Base-by-base conservation (phyloP, 2,797 vertebrate species). In the Brachymystax lenok region DNA sequence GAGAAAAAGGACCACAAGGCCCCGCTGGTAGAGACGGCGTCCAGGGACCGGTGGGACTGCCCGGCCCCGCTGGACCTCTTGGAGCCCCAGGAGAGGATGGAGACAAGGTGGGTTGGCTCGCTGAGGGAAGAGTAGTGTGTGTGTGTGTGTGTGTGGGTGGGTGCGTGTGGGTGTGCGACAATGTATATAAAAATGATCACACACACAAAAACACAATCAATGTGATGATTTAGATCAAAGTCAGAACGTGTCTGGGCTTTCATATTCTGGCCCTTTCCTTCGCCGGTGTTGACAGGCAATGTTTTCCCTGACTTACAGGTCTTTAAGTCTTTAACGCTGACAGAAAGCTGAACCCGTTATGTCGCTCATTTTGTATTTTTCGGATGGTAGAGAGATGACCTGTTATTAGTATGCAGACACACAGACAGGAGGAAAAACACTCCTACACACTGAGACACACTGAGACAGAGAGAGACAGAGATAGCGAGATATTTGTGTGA, bases 1-100 rank as follows among this genome's bases (percentile, higher is more conserved):
- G 98, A 0, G 98, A 99, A 90, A 99, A 99, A 92, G 98, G 98
- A 82, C 98, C 98, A 27, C 97, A 98, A 89, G 98, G 98, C 21
- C 98, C 98, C 0, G 97, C 98, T 19, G 98, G 98, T 77, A 95
- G 98, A 90, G 98, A 99, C 0, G 98, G 98, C 66, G 96, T 99
- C 88, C 98, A 99, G 84, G 98, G 98, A 77, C 98, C 98, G 0
- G 98, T 99, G 80, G 98, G 98, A 77, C 96, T 99, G n/a, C 98
- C 98, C 0, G 98, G 98, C 64, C 98, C 98, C 0, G 98, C 97
- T 63, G 98, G 98, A 89, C 97, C 98, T 0, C 96, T 97, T 0
- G 98, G 98, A 16, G 96, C 98, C 74, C 98, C 98, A 0, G 98
- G 98, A 87, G 98, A 99, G 91, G 98, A 99, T 0, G 98, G 98